Percentiles rank a stretch among this genome's conserved stretches.
Conservation (phyloP, 2,797 vertebrate genomes). For the Melanotaenia maccullochi region DNA sequence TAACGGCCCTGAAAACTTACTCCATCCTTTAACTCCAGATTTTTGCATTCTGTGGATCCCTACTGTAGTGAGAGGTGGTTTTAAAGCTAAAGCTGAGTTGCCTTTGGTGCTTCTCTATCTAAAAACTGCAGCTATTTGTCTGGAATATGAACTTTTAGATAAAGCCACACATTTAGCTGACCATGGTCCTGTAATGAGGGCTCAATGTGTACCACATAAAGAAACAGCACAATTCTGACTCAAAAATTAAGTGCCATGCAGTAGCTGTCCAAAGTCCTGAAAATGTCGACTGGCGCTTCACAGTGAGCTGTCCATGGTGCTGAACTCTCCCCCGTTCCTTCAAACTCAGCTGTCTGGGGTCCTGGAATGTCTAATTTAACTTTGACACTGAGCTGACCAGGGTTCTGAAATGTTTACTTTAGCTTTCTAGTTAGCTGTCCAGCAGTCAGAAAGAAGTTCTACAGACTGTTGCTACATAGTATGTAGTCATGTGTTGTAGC, state of each 20-base stretch:
- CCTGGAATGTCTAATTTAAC: not conserved
- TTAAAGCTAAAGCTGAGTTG: not conserved
- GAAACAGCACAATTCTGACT: not conserved
- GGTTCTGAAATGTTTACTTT: not conserved
- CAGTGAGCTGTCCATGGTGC: too few species aligned
- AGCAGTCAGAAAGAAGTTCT: not conserved
- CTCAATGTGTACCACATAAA: not conserved
- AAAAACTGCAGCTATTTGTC: not conserved
- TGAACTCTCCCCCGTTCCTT: too few species aligned
- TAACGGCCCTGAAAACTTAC: too few species aligned
- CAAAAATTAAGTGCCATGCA: not conserved
- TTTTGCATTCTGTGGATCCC: not conserved
- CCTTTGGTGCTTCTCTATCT: not conserved
- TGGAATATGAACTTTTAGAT: not conserved
- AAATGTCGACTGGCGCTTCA: too few species aligned
- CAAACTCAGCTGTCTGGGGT: not conserved
- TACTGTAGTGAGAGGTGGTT: not conserved
- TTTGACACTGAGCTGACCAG: not conserved
- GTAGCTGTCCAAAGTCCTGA: not conserved
- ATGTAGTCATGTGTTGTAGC: too few species aligned
- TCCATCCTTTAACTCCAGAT: not conserved
- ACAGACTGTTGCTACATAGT: not conserved
- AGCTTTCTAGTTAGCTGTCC: not conserved
- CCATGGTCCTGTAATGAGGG: conserved; percentile 2
- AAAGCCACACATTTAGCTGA: not conserved